Percentiles rank a stretch among this genome's conserved stretches.
These are phyloP conservation scores for Hoplostethus atlanticus DNA, from an alignment of 2,797 vertebrate genomes.

Conservation along the genomic window DNA sequence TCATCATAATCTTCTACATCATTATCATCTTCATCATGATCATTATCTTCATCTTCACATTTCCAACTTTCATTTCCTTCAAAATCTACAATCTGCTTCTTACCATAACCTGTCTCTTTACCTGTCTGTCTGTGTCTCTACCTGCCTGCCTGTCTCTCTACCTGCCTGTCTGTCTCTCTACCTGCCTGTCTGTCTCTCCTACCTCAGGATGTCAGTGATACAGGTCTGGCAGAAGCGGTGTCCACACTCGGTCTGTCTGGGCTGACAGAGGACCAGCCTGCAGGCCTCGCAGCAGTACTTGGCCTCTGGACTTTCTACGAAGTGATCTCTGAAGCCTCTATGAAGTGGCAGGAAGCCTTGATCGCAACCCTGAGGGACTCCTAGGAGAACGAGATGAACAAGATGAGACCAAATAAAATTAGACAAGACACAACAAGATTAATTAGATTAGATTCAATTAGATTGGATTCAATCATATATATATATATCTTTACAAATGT, in stretches of 20 bases:
- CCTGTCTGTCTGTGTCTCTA: neutral
- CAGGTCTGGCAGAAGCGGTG: constrained; percentile 97
- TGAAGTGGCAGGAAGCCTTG: constrained; percentile 88
- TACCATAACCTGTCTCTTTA: neutral
- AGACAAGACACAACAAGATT: no score
- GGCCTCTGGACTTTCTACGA: constrained; percentile 90
- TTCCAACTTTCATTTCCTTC: no score
- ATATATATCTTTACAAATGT: no score
- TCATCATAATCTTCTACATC: no score
- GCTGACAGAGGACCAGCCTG: constrained; percentile 92
- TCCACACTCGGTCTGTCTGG: constrained; percentile 95
- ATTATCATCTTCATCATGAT: no score
- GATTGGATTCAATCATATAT: no score
- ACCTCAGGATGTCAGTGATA: constrained; percentile 92
- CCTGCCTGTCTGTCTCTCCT: constrained; percentile 14
- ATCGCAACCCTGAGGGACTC: constrained; percentile 50
- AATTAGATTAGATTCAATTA: no score
- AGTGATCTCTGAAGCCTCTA: constrained; percentile 94
- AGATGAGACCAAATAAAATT: no score
- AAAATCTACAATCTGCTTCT: no score
- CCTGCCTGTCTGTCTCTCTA: neutral
- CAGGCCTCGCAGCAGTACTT: constrained; percentile 98
- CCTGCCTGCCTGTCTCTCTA: no score
- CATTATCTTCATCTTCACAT: no score
- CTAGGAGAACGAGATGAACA: constrained; percentile 29